Percentiles rank a stretch among this genome's conserved stretches.
phyloP scores from a whole-genome alignment of 2,888 invertebrate genomes.

The Onchidella celtica region DNA sequence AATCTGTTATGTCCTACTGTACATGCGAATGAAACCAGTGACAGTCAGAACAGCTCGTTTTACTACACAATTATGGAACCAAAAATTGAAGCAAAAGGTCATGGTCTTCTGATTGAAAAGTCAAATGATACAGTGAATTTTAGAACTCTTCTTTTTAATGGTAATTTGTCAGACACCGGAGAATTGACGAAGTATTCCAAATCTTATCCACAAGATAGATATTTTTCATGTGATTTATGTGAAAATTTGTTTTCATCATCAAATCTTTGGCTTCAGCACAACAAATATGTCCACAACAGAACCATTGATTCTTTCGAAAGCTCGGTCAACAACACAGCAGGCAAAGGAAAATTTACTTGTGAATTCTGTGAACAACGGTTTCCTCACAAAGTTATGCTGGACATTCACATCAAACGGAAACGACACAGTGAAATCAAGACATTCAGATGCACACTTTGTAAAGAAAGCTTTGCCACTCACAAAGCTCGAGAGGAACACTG shows the following conservation, averaged over 20 bases:
- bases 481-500: conserved; percentile 44
- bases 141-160: conserved; percentile 23
- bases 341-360: conserved; percentile 13
- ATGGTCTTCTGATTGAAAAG: conserved; percentile 38
- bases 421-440: conserved; percentile 41
- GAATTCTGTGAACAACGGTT: conserved; percentile 42
- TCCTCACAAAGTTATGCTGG: conserved; percentile 46
- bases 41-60: neutral
- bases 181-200: neutral
- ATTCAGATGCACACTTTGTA: conserved; percentile 46
- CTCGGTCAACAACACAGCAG: neutral
- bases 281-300: conserved; percentile 28
- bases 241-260: conserved; percentile 34
- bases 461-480: conserved; percentile 34
- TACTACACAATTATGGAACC: conserved; percentile 49
- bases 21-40: neutral
- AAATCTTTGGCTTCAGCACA: conserved; percentile 42
- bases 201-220: conserved; percentile 47
- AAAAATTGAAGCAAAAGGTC: conserved; percentile 36
- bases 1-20: neutral
- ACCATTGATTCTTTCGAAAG: conserved; percentile 31
- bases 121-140: conserved; percentile 26
- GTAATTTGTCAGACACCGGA: neutral
- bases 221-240: conserved; percentile 40
- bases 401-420: conserved; percentile 44